These are phyloP conservation scores for Poliocrania exsul DNA, from an alignment of 2,797 vertebrate genomes.

Conservation along the genomic window DNA sequence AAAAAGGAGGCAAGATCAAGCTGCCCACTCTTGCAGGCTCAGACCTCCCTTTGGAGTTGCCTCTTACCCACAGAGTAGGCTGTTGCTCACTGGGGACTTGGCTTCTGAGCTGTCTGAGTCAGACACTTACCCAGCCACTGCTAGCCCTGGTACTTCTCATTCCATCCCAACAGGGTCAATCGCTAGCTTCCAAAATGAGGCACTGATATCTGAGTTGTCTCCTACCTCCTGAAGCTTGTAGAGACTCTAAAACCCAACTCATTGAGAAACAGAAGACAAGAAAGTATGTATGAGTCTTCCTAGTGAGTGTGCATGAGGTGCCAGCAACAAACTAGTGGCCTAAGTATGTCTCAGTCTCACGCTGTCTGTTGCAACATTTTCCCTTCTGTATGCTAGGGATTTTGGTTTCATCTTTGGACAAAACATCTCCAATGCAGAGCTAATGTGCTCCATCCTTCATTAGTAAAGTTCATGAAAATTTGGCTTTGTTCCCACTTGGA, in stretches of 20 bases:
- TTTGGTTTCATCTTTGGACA: conserved; percentile 14
- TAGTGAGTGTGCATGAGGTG: neutral
- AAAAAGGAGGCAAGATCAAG: accelerated
- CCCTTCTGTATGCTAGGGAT: neutral
- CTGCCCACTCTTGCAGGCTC: accelerated
- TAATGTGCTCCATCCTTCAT: neutral
- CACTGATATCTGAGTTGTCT: neutral
- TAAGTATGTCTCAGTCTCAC: neutral
- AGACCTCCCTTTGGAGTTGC: neutral
- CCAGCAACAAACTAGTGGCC: neutral
- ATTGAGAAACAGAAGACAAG: neutral
- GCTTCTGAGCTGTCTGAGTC: neutral
- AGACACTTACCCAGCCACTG: neutral
- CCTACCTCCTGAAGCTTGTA: neutral
- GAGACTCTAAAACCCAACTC: neutral
- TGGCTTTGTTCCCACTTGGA: neutral
- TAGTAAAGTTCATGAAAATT: neutral
- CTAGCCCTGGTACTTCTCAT: neutral
- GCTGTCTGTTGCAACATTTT: neutral
- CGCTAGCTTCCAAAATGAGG: accelerated
- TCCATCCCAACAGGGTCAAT: neutral
- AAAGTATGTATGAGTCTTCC: accelerated
- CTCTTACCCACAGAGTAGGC: neutral
- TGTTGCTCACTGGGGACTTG: neutral
- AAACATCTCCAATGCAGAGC: neutral